Conservation (phyloP, 2,888 invertebrate genomes). For the Nasonovia ribisnigri region DNA sequence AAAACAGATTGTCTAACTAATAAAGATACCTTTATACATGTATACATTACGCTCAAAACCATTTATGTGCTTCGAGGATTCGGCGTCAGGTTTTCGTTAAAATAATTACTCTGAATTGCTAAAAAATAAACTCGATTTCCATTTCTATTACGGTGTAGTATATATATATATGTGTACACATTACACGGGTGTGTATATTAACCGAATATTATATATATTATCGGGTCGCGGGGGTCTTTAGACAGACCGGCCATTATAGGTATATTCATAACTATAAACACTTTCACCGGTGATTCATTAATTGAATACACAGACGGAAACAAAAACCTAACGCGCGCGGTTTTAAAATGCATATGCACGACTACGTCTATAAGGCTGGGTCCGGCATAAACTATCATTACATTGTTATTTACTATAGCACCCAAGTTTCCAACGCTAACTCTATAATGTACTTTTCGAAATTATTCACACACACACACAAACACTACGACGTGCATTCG, state of each 20-base stretch:
- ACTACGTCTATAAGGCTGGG: neutral
- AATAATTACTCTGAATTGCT: neutral
- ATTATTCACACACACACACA: neutral
- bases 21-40: neutral
- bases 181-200: neutral
- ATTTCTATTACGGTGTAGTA: neutral
- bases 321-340: neutral
- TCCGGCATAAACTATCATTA: constrained; percentile 22
- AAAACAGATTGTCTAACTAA: neutral
- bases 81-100: neutral
- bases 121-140: constrained; percentile 1
- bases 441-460: neutral
- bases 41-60: neutral
- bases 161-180: neutral
- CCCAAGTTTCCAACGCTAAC: neutral
- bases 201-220: neutral
- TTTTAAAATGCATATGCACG: constrained; percentile 35
- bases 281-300: constrained; percentile 60
- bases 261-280: constrained; percentile 38
- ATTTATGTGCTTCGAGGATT: neutral
- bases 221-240: neutral
- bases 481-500: neutral
- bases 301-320: constrained; percentile 45
- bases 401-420: constrained; percentile 4
- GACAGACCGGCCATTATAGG: neutral